Evolutionary conservation across 2,113 vertebrate species (phyloP).

Genomic region (Hypomesus transpacificus): DNA sequence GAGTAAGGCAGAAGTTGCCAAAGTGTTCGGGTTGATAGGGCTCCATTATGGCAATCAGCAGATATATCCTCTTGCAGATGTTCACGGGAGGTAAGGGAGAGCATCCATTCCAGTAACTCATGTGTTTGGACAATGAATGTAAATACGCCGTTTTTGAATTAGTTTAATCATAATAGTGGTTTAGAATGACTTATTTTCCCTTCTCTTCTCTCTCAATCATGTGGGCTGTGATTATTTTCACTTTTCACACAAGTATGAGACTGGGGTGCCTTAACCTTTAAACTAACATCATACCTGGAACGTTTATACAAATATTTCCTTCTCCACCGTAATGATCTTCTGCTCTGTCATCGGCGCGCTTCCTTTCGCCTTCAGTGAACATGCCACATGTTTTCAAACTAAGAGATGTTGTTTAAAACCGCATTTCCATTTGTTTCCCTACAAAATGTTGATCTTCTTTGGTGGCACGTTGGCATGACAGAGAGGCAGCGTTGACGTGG

Average conservation of each 20-base stretch:
- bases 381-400: too few relatives aligned
- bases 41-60: slow-evolving; percentile 24
- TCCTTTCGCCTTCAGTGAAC: background rate
- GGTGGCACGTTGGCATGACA: slow-evolving; percentile 34
- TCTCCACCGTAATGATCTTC: slow-evolving; percentile 9
- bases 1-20: background rate
- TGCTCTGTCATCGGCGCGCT: background rate
- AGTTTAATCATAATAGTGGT: slow-evolving; percentile 32
- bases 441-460: background rate
- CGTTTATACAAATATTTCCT: background rate
- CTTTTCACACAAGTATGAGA: slow-evolving; percentile 30
- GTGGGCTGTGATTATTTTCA: slow-evolving; percentile 33
- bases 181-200: slow-evolving; percentile 33
- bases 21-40: slow-evolving; percentile 36
- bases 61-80: slow-evolving; percentile 46
- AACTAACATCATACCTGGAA: slow-evolving; percentile 23
- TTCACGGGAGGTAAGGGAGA: slow-evolving; percentile 51
- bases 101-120: slow-evolving; percentile 54
- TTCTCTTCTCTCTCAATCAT: slow-evolving; percentile 26
- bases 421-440: background rate
- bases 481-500: slow-evolving; percentile 31
- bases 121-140: slow-evolving; percentile 52
- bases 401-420: background rate
- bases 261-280: slow-evolving; percentile 9
- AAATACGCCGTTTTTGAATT: slow-evolving; percentile 49